Evolutionary conservation across 2,888 invertebrate genomes (phyloP), one percentile per base, ranked within the genome.

Genomic region (Luffia ferchaultella): DNA sequence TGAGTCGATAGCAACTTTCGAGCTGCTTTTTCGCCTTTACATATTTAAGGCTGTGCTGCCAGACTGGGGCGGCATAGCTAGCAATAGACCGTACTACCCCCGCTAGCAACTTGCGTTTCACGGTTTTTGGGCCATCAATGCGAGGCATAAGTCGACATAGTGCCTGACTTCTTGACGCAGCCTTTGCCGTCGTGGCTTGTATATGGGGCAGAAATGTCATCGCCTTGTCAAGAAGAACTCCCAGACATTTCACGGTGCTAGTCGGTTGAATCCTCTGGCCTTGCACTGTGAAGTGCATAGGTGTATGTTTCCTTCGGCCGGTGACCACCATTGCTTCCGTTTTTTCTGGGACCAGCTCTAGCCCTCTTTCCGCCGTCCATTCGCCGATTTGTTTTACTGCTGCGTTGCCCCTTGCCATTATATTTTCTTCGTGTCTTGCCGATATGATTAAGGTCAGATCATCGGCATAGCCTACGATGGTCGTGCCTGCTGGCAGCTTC

Each of bases 391-490:
- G 40, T 9, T 40, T 40, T 15, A 40, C 40, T 15, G 40, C 40
- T 40, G 40, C 40, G 15, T 40, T 40, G 15, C 40, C 40, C 19
- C 46, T 18, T 18, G 42, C 40, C 17, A 42, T 42, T 40, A 45
- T 48, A 3, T 48, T 48, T 45, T 42, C 41, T 16, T 42, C 42
- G 44, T 47, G 41, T 41, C 20, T 15, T 19, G 30, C 46, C 42
- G 44, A 44, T 16, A 45, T 44, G 15, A 48, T 18, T 16, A 55
- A 46, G n/a, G 52, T 20, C 15, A 51, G 51, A 48, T 54, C 55
- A 30, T 55, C 52, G 15, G 56, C 56, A 19, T 54, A 56, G 40
- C 54, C 50, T 2, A 50, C 40, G 0, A 54, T 45, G 18, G 20
- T 20, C 40, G 45, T 40, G 1, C 53, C 49, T 18, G 44, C 46